A percentile compares a stretch with the other conserved stretches of the same genome.
phyloP scores from a whole-genome alignment of 2,113 vertebrate species.

The Petrocephalus zakoni region DNA sequence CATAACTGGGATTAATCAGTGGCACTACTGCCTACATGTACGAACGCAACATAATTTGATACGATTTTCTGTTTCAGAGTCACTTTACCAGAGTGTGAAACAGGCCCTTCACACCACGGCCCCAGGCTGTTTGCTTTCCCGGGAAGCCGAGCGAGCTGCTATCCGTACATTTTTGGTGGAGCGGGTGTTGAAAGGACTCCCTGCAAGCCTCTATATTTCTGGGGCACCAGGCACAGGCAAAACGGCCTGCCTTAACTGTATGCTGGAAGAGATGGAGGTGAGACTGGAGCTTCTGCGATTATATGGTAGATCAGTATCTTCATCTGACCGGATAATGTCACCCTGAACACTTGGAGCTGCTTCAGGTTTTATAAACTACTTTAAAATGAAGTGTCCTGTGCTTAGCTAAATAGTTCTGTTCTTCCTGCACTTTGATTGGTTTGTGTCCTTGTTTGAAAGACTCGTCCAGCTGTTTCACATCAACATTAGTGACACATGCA shows the following conservation, averaged over 20 bases:
- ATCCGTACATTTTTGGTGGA: constrained; percentile 72
- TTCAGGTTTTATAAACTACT: too few relatives aligned
- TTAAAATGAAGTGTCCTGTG: too few relatives aligned
- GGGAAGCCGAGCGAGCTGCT: constrained; percentile 64
- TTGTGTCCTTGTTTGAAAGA: too few relatives aligned
- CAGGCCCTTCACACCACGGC: constrained; percentile 75
- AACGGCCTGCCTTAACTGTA: constrained; percentile 78
- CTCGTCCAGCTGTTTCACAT: too few relatives aligned
- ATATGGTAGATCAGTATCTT: neutral
- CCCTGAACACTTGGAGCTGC: too few relatives aligned
- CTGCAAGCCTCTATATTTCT: constrained; percentile 86
- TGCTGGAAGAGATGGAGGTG: constrained; percentile 79
- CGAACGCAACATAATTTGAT: neutral
- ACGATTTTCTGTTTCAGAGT: constrained; percentile 53
- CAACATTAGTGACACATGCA: too few relatives aligned
- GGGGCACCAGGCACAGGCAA: constrained; percentile 90
- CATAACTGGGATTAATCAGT: neutral
- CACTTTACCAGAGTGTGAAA: constrained; percentile 74
- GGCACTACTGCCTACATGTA: neutral
- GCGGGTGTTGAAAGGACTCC: constrained; percentile 52
- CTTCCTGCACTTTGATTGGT: too few relatives aligned
- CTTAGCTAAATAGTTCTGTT: too few relatives aligned
- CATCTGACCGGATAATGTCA: too few relatives aligned
- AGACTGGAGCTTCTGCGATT: neutral
- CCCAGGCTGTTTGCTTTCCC: constrained; percentile 71